Percentiles rank a stretch among this genome's conserved stretches.
Evolutionary conservation across 2,888 invertebrate genomes (phyloP).

Genomic region (Lepidocyrtoides sp.): DNA sequence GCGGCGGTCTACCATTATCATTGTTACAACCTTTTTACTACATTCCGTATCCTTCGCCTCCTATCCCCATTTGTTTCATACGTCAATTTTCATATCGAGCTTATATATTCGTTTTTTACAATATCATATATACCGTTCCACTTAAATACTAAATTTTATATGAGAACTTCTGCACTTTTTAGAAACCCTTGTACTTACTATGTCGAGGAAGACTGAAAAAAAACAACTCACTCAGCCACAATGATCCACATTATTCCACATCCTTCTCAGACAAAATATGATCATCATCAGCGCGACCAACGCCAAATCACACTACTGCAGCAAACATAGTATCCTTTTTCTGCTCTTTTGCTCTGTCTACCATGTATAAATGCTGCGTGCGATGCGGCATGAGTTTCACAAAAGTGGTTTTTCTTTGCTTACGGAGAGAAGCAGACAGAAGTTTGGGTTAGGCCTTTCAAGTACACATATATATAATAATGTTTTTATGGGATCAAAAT

Average conservation of each 20-base stretch:
- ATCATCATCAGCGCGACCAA: not conserved
- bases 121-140: no score
- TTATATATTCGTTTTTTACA: no score
- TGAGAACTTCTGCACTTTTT: not conserved
- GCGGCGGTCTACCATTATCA: no score
- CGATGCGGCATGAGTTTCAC: not conserved
- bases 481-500: not conserved
- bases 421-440: not conserved
- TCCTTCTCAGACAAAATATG: no score
- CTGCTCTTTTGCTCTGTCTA: not conserved
- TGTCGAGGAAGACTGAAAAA: not conserved
- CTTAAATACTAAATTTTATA: no score
- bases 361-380: not conserved
- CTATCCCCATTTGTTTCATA: no score
- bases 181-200: slow-evolving; percentile 44
- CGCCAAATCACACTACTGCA: not conserved
- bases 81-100: no score
- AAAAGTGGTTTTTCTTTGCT: slow-evolving; percentile 17
- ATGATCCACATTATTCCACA: no score
- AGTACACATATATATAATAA: not conserved
- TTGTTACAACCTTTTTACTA: no score
- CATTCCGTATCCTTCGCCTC: no score
- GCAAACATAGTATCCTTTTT: slow-evolving; percentile 10
- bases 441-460: not conserved
- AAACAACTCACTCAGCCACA: not conserved